A percentile compares a stretch with the other conserved stretches of the same genome.
phyloP scores from a whole-genome alignment of 1,140 invertebrate genomes.

The Penaeus vannamei region DNA sequence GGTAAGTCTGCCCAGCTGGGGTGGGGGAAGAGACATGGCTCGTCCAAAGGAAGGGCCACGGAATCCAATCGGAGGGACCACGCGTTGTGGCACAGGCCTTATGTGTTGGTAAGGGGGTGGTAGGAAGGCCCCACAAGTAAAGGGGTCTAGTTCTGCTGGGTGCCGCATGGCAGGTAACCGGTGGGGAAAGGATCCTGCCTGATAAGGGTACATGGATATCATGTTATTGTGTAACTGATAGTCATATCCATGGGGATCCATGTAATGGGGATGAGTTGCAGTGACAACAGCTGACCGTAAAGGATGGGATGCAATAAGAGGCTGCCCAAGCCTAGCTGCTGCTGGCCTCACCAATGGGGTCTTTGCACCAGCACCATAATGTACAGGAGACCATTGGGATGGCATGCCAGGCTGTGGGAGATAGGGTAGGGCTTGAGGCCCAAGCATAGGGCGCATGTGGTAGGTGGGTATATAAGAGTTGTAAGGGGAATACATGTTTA shows the following conservation, averaged over 20 bases:
- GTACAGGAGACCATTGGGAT: constrained; percentile 43
- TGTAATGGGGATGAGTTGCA: constrained; percentile 27
- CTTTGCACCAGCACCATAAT: constrained; percentile 30
- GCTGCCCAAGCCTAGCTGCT: constrained; percentile 42
- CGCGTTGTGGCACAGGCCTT: constrained; percentile 30
- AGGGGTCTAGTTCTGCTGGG: constrained; percentile 33
- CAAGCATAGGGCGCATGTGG: constrained; percentile 43
- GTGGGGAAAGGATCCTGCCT: constrained; percentile 32
- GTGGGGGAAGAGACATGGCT: constrained; percentile 25
- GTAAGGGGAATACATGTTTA: constrained; percentile 48
- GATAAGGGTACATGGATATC: constrained; percentile 44
- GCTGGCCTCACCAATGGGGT: constrained; percentile 40
- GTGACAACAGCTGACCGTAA: constrained; percentile 29
- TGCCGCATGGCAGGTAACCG: constrained; percentile 35
- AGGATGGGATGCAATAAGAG: constrained; percentile 40
- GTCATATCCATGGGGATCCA: constrained; percentile 44
- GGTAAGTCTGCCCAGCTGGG: constrained; percentile 27
- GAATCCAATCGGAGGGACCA: constrained; percentile 23
- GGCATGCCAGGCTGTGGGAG: constrained; percentile 39
- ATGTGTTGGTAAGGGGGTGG: constrained; percentile 50
- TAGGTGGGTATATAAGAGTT: constrained; percentile 48
- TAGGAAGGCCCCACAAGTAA: constrained; percentile 36
- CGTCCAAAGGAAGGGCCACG: constrained; percentile 20
- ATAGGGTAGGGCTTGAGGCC: constrained; percentile 53
- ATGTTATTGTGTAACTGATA: constrained; percentile 44